Evolutionary conservation across 2,113 vertebrate species (phyloP), one percentile per base, ranked within the genome.

Genomic region (Rhagologus leucostigma): DNA sequence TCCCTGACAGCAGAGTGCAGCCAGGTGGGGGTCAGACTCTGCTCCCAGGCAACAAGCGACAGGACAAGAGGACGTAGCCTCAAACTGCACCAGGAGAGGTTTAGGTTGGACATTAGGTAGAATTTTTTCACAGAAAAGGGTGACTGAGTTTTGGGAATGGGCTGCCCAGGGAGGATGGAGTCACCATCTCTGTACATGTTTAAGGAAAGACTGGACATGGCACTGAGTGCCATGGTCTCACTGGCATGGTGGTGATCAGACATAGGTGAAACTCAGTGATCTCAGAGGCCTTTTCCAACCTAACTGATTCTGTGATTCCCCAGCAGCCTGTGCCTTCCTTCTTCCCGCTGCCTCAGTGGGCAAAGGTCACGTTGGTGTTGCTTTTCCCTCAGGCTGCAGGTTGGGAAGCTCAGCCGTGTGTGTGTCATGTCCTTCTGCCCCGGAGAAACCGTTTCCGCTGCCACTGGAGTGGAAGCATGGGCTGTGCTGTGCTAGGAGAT

Each of bases 11-110:
- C 33, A 53, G 16, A 4, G 5, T 1, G 2, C 3, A 75, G 20
- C 7, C 23, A 5, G 5, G 12, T 29, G 29, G 7, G 11, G 5
- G 4, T 52, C 6, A 2, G 33, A 10, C 23, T 49, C 21, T 80
- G 7, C 32, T 46, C 46, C 6, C 24, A n/a, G 10, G 18, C 0
- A 44, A 2, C 37, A 50, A 10, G 52, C 0, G 5, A 39, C 23
- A n/a, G 14, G 11, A 22, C n/a, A 26, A 62, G 39, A 41, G 47
- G 3, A 47, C 9, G 6, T 10, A 13, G n/a, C 10, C 11, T 75
- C 26, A 18, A 4, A 8, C 6, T 75, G n/a, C 1, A 1, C 24
- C 9, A 19, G 30, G 24, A 11, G 11, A 68, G 23, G 21, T 41
- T 75, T 62, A 55, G 14, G 7, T 39, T 68, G 13, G 33, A 33